Evolutionary conservation across 1,140 invertebrate genomes (phyloP).

Genomic region (Dendroctonus valens): DNA sequence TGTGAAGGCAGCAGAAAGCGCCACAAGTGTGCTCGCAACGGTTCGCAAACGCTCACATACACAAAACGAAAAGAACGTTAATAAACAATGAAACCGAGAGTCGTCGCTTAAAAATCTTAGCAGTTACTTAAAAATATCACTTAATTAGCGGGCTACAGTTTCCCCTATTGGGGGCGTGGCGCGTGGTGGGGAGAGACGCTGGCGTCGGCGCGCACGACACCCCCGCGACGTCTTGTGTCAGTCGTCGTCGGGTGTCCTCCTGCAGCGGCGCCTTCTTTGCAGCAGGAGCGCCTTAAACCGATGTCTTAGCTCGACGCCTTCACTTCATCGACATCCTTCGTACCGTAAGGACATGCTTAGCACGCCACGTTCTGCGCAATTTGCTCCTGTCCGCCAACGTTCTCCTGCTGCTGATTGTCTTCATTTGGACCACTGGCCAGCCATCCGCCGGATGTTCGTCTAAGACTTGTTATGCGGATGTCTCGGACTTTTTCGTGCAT

Average conservation of each 20-base stretch:
- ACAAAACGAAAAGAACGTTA: constrained; percentile 35
- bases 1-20: neutral
- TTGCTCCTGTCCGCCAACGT: constrained; percentile 12
- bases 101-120: constrained; percentile 47
- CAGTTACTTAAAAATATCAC: constrained; percentile 50
- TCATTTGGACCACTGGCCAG: constrained; percentile 2
- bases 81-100: constrained; percentile 43
- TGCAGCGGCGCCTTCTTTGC: constrained; percentile 47
- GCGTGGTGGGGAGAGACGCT: constrained; percentile 35
- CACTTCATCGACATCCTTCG: constrained; percentile 48
- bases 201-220: constrained; percentile 45
- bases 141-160: constrained; percentile 43
- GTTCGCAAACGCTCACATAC: constrained; percentile 14
- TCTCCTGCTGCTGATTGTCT: constrained; percentile 2
- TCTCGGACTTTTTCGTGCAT: too few species aligned
- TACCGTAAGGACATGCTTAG: constrained; percentile 45
- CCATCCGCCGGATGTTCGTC: constrained; percentile 4
- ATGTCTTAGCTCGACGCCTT: constrained; percentile 50
- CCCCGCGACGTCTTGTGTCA: constrained; percentile 50
- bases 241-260: constrained; percentile 49
- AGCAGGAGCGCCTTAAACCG: constrained; percentile 48
- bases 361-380: constrained; percentile 38
- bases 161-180: constrained; percentile 47
- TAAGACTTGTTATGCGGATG: neutral
- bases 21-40: constrained; percentile 21